Base-by-base conservation (phyloP, 2,888 invertebrate species). In the Leptinotarsa tumamoca region DNA sequence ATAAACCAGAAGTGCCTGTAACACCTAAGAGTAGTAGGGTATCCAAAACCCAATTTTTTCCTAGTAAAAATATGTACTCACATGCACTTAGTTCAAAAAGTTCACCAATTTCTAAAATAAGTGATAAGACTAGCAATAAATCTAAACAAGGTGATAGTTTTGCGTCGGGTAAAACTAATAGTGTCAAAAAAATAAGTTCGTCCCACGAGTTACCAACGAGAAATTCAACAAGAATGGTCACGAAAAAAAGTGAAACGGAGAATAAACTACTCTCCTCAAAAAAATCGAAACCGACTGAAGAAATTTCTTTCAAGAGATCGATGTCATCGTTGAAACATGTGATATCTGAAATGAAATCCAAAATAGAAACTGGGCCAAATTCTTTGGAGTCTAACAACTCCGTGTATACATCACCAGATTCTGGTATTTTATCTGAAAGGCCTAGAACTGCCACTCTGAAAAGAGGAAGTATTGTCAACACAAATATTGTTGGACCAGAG, bases 381-480 rank as follows among this genome's bases (percentile, higher is more conserved):
- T 73, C 73, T 14, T 63, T 69, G 23, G 70, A 70, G 66, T 58
- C 67, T 15, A 69, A 67, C 21, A 78, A 78, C 75, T 80, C 82
- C 71, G 27, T 68, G 51, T 71, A 80, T 77, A 43, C 56, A 18
- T 80, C 82, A 67, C 76, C 84, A 18, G 84, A 85, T 63, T 73
- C 80, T 1, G 84, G 81, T 69, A 81, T 82, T 5, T 73, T 77
- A 21, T 81, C 80, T 10, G 87, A 87, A 76, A 80, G 89, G 78
- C 89, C 89, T 5, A 81, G 86, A 79, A 89, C 89, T 4, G 88
- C 89, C 10, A 89, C 88, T 15, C 79, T 89, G 74, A 80, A 84
- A 73, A 86, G 85, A 81, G 86, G 85, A 1, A 88, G 85, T 72
- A 86, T 88, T 58, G 86, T 87, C 2, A 87, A 87, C 71, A 81